Evolutionary conservation across 2,113 vertebrate genomes (phyloP).

Genomic region (Periophthalmus modestus): DNA sequence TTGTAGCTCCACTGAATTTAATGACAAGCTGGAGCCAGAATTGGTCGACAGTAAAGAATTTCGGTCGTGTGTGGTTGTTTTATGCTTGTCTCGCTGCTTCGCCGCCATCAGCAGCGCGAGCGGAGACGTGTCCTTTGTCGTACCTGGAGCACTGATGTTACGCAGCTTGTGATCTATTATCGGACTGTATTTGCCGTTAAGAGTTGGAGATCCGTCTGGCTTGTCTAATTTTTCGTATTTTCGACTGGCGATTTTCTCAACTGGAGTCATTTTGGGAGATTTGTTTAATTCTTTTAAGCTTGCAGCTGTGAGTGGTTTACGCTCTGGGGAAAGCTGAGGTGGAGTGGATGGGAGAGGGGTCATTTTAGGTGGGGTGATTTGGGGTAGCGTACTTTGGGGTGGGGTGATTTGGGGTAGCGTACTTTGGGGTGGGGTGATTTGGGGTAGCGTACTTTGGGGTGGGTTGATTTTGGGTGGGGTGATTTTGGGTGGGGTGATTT

Average conservation of each 20-base stretch:
- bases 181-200: slow-evolving; percentile 52
- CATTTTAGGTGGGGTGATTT: no score
- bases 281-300: slow-evolving; percentile 29
- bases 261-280: slow-evolving; percentile 26
- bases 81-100: slow-evolving; percentile 85
- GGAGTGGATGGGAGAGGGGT: slow-evolving; percentile 2
- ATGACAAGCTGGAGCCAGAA: slow-evolving; percentile 29
- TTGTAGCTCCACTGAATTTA: slow-evolving; percentile 21
- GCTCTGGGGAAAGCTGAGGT: slow-evolving; percentile 16
- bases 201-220: slow-evolving; percentile 24
- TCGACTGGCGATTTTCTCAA: slow-evolving; percentile 24
- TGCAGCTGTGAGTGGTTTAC: slow-evolving; percentile 21
- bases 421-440: no score
- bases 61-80: slow-evolving; percentile 46
- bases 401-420: no score
- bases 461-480: no score
- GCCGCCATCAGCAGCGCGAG: slow-evolving; percentile 89
- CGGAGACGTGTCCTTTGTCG: slow-evolving; percentile 77
- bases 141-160: slow-evolving; percentile 65
- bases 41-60: slow-evolving; percentile 77
- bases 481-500: no score
- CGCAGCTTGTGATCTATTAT: slow-evolving; percentile 69
- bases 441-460: no score
- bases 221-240: slow-evolving; percentile 21
- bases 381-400: no score